Percentiles rank a stretch among this genome's conserved stretches.
Evolutionary conservation across 2,797 vertebrate genomes (phyloP).

Genomic region (Glossophaga mutica): DNA sequence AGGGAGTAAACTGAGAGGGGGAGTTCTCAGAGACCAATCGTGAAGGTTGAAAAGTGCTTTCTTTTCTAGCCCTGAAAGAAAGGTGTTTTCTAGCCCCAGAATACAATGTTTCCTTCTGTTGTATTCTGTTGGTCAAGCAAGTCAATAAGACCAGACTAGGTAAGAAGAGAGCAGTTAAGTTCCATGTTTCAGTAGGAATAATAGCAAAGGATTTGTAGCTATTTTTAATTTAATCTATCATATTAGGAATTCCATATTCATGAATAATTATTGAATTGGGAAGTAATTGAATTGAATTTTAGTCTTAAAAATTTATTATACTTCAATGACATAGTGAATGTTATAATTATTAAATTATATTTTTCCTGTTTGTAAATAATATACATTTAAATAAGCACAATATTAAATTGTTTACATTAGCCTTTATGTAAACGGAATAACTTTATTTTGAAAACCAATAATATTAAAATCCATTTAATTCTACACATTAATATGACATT

Average conservation of each 20-base stretch:
- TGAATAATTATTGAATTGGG: neutral
- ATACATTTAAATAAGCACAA: neutral
- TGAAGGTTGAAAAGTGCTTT: neutral
- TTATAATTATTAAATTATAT: neutral
- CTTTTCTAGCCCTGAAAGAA: too few species aligned
- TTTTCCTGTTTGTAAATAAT: neutral
- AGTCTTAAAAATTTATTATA: neutral
- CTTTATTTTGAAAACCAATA: conserved; percentile 29
- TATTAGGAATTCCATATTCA: neutral
- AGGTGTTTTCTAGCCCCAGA: neutral
- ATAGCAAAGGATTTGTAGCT: neutral
- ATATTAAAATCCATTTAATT: conserved; percentile 6
- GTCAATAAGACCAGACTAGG: neutral
- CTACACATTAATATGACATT: neutral
- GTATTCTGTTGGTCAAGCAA: neutral
- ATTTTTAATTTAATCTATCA: neutral
- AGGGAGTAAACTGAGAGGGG: neutral
- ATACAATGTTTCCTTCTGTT: neutral
- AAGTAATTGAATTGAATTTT: neutral
- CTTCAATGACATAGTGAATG: neutral
- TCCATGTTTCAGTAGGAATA: neutral
- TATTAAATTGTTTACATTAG: conserved; percentile 11
- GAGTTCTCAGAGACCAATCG: neutral
- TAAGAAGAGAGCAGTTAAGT: neutral
- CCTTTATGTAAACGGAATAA: neutral